Evolutionary conservation across 2,888 invertebrate genomes (phyloP).

Genomic region (Catocala fraxini): DNA sequence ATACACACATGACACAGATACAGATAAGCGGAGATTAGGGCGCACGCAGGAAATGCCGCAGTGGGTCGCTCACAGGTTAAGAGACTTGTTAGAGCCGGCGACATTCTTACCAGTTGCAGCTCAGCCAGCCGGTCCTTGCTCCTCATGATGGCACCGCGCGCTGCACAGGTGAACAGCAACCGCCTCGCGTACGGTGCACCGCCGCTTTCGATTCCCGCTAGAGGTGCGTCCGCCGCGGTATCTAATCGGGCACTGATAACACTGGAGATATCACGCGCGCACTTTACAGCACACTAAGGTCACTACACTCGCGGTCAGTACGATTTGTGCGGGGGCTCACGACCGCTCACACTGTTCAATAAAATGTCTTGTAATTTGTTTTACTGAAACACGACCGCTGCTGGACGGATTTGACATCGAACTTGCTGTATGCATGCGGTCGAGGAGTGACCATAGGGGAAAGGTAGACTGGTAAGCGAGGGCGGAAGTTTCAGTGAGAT

Average conservation of each 20-base stretch:
- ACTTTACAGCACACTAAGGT: conserved; percentile 23
- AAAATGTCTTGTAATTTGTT: neutral
- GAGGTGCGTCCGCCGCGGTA: conserved; percentile 69
- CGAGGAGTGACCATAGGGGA: neutral
- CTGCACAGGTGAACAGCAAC: conserved; percentile 63
- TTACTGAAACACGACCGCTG: neutral
- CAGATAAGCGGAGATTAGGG: conserved; percentile 9
- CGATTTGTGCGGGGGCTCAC: neutral
- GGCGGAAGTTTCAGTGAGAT: neutral
- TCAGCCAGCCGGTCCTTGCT: conserved; percentile 80
- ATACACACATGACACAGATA: conserved; percentile 13
- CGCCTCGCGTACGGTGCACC: neutral
- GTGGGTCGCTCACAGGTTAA: neutral
- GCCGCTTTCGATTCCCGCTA: conserved; percentile 72
- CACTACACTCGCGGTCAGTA: conserved; percentile 27
- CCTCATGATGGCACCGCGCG: conserved; percentile 70
- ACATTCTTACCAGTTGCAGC: conserved; percentile 72
- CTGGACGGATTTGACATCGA: neutral
- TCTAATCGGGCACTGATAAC: conserved; percentile 74
- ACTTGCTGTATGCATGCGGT: neutral
- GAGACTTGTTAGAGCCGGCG: neutral
- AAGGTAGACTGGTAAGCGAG: neutral
- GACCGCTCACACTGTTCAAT: conserved; percentile 3
- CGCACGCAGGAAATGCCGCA: neutral
- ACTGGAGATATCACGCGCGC: conserved; percentile 50